Conservation (phyloP, 1,140 invertebrate genomes). For the Camponotus pennsylvanicus region DNA sequence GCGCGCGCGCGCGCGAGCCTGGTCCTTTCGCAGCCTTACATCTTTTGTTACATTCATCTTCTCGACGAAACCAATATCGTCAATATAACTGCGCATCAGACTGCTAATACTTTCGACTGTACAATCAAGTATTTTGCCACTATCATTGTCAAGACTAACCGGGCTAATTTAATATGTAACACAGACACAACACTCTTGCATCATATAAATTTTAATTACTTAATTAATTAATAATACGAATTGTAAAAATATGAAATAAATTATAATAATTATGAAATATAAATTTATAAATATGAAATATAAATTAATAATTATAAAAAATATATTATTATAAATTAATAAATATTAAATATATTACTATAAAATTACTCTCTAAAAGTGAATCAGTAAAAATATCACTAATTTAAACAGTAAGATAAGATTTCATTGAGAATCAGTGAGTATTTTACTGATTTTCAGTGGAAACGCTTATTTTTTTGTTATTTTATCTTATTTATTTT, state of each 20-base stretch:
- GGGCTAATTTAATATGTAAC: not conserved
- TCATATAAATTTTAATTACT: not conserved
- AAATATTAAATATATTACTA: too few relatives aligned
- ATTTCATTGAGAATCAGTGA: too few relatives aligned
- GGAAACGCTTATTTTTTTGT: too few relatives aligned
- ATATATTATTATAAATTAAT: too few relatives aligned
- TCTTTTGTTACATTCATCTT: not conserved
- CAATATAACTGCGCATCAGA: not conserved
- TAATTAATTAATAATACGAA: not conserved
- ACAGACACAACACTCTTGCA: not conserved
- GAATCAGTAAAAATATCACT: too few relatives aligned
- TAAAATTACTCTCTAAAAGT: too few relatives aligned
- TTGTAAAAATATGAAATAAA: not conserved
- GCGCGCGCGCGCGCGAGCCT: conserved; percentile 3
- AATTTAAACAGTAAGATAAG: too few relatives aligned
- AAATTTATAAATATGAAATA: too few relatives aligned
- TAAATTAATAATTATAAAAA: too few relatives aligned
- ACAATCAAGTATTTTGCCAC: conserved; percentile 15
- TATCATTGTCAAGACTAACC: not conserved
- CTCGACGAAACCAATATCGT: not conserved
- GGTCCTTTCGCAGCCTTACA: conserved; percentile 47
- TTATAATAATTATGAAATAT: too few relatives aligned
- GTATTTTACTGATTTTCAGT: too few relatives aligned
- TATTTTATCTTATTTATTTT: too few relatives aligned
- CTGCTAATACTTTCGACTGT: conserved; percentile 10